Conservation (phyloP, 2,888 invertebrate species). For the Spilarctia lutea region DNA sequence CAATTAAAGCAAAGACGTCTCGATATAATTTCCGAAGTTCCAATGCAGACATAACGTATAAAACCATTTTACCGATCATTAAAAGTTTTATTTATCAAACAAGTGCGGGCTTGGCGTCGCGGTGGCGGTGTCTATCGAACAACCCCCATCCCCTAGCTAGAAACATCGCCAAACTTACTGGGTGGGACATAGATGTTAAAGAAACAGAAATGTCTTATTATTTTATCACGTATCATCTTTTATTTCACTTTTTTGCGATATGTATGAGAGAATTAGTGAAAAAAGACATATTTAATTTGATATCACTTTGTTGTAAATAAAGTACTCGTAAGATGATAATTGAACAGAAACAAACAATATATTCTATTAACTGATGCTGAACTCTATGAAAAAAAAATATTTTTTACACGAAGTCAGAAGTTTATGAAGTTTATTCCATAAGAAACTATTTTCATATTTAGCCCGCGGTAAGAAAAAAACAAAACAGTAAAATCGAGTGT, state of each 20-base stretch:
- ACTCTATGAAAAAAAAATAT: no score
- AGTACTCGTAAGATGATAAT: no score
- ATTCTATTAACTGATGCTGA: no score
- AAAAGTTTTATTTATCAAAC: slow-evolving; percentile 54
- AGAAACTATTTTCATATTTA: no score
- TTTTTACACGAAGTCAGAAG: no score
- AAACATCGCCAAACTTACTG: slow-evolving; percentile 54
- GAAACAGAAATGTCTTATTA: slow-evolving; percentile 1
- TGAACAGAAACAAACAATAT: no score
- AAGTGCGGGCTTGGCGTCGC: slow-evolving; percentile 37
- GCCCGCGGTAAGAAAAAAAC: no score
- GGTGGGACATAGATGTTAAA: slow-evolving; percentile 15
- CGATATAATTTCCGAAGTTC: slow-evolving; percentile 2
- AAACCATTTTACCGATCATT: slow-evolving; percentile 43
- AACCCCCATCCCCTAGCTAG: slow-evolving; percentile 35
- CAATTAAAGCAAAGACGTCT: background rate
- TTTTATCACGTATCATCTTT: background rate
- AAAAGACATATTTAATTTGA: no score
- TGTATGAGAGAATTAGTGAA: no score
- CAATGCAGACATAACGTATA: slow-evolving; percentile 17
- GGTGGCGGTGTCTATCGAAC: slow-evolving; percentile 57
- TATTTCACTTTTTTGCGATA: background rate
- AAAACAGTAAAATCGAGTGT: no score
- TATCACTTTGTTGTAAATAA: no score
- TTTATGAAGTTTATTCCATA: no score